Evolutionary conservation across 2,888 invertebrate genomes (phyloP), one percentile per base, ranked within the genome.

Genomic region (Bellardia pandia): DNA sequence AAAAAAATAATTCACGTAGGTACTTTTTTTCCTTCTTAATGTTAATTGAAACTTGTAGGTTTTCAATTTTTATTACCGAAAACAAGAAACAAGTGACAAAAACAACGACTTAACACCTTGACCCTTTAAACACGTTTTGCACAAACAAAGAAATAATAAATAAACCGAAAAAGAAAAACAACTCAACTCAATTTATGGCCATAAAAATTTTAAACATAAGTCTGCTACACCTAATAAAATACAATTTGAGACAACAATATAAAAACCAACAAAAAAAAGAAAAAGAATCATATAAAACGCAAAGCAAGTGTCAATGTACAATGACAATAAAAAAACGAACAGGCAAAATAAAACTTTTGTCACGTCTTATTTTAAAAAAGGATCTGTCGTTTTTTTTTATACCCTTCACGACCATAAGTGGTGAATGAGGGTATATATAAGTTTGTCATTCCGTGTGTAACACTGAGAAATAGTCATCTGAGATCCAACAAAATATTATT

Each of bases 1-100:
- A 8, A 42, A 71, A 69, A 37, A 62, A 51, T 6, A 75, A 51
- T 53, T 68, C 71, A 62, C 37, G 66, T 69, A 72, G n/a, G n/a
- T n/a, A 48, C 45, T 30, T 42, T 13, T 48, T 72, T 45, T 37
- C 14, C 33, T 51, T 51, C n/a, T 53, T 53, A 45, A 60, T 85
- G 75, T 85, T 87, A 87, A 87, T 87, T 87, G 87, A 87, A 85
- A 85, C 85, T 87, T 87, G 85, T 87, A 87, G 78, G 87, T 81
- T 81, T 87, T 87, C 87, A 66, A 23, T 56, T 87, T 64, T 85
- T 75, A 74, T 85, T 74, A 69, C 66, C 71, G 53, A 72, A 66
- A 77, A 72, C 8, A 75, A 60, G 3, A 37, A 40, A 45, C 37
- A 68, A 56, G n/a, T n/a, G 7, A 14, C 9, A 71, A 14, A 62